Evolutionary conservation across 2,113 vertebrate species (phyloP).

Genomic region (Castor canadensis): DNA sequence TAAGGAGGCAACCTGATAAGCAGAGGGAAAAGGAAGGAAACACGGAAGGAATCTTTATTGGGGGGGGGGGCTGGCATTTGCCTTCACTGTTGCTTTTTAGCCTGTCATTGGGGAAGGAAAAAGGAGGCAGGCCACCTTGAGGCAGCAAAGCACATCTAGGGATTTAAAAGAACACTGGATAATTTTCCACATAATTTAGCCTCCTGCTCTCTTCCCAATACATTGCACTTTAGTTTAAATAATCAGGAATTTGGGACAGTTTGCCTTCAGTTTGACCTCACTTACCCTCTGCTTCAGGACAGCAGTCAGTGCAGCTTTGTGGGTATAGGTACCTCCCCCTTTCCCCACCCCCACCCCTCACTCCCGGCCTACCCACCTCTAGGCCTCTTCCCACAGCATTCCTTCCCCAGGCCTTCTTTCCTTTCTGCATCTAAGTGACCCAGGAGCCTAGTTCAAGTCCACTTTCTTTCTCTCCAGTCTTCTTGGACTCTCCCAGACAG

Average conservation of each 20-base stretch:
- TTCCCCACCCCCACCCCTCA: background rate
- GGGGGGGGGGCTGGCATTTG: background rate
- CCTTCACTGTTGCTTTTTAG: background rate
- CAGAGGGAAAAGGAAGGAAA: background rate
- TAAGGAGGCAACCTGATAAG: background rate
- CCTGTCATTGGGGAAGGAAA: background rate
- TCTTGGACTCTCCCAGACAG: background rate
- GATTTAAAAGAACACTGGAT: background rate
- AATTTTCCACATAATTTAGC: background rate
- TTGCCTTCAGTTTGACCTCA: background rate
- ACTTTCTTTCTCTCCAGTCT: background rate
- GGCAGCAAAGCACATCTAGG: background rate
- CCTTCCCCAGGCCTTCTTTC: background rate
- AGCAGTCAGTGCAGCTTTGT: background rate
- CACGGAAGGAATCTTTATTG: background rate
- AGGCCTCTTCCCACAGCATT: background rate
- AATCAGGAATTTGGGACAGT: background rate
- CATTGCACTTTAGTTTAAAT: background rate
- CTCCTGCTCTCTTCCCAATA: background rate
- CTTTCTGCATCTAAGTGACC: background rate
- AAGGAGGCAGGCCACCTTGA: background rate
- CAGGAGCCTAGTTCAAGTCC: background rate
- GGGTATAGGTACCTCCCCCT: background rate
- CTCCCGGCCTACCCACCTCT: no score
- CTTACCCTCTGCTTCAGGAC: background rate